These are phyloP conservation scores for Plotosus lineatus DNA, from an alignment of 2,113 vertebrate species.

Conservation along the genomic window DNA sequence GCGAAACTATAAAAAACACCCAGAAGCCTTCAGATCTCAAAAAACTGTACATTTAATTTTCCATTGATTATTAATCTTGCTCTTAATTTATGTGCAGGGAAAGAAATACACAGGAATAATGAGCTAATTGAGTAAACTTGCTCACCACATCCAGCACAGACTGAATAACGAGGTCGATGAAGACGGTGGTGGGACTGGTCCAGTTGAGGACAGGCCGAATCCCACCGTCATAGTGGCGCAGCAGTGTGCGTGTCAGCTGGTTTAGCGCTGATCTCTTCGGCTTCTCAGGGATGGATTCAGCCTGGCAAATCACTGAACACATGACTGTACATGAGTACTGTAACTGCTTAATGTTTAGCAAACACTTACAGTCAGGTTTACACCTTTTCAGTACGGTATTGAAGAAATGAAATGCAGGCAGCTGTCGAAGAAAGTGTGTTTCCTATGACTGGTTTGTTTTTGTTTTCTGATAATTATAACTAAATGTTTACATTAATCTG, in stretches of 20 bases:
- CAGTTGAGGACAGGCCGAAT: slow-evolving; percentile 81
- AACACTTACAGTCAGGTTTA: neutral
- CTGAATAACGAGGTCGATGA: slow-evolving; percentile 78
- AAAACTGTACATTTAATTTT: neutral
- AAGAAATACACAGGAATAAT: neutral
- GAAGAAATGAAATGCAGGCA: neutral
- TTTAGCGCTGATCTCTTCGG: slow-evolving; percentile 73
- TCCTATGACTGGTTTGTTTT: neutral
- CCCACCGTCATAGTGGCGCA: slow-evolving; percentile 76
- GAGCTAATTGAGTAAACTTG: neutral
- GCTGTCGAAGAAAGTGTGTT: neutral
- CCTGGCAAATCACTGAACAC: slow-evolving; percentile 56
- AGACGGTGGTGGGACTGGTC: slow-evolving; percentile 72
- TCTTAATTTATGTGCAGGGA: neutral
- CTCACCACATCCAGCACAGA: slow-evolving; percentile 82
- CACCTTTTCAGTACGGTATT: no score
- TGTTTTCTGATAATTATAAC: neutral
- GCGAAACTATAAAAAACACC: neutral
- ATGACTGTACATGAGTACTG: neutral
- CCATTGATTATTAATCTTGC: neutral
- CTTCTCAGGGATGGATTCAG: slow-evolving; percentile 60
- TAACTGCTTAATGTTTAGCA: neutral
- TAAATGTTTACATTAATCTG: no score
- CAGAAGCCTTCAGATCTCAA: neutral
- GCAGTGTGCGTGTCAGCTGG: slow-evolving; percentile 75